Percentiles rank a stretch among this genome's conserved stretches.
These are phyloP conservation scores for Lordiphosa mommai DNA, from an alignment of 1,140 invertebrate species.

Conservation along the genomic window DNA sequence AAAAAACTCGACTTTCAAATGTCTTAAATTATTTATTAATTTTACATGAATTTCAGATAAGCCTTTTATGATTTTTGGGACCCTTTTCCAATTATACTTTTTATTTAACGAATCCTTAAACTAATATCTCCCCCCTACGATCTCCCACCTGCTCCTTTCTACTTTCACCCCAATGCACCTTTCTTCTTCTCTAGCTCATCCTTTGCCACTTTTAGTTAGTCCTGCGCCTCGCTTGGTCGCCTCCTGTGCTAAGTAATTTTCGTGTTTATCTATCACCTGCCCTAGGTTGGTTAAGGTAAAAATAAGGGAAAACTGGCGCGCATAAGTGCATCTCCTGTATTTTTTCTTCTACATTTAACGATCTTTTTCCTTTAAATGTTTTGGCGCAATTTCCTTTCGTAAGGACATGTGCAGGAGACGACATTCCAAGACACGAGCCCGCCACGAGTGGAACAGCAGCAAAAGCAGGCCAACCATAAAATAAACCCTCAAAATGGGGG, in stretches of 20 bases:
- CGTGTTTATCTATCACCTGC: constrained; percentile 67
- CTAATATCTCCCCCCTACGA: no score
- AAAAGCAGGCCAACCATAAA: constrained; percentile 41
- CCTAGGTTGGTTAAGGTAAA: constrained; percentile 63
- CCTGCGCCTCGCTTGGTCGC: constrained; percentile 50
- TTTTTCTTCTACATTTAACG: constrained; percentile 58
- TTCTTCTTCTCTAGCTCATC: constrained; percentile 22
- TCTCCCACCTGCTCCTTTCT: neutral
- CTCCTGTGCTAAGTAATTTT: constrained; percentile 41
- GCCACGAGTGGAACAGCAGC: constrained; percentile 30
- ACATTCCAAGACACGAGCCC: constrained; percentile 64
- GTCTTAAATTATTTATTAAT: no score
- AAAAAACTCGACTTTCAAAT: no score
- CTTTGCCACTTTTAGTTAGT: constrained; percentile 9
- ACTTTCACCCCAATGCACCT: constrained; percentile 16
- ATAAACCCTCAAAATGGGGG: constrained; percentile 48
- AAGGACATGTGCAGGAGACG: constrained; percentile 63
- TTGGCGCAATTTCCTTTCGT: constrained; percentile 65
- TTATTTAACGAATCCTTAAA: no score
- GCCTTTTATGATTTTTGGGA: no score
- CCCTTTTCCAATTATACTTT: no score
- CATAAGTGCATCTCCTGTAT: constrained; percentile 26
- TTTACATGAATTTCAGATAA: no score
- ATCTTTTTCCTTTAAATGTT: constrained; percentile 40
- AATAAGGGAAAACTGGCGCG: constrained; percentile 50